Base-by-base conservation (phyloP, 2,888 invertebrate species). In the Cheilosia scutellata region DNA sequence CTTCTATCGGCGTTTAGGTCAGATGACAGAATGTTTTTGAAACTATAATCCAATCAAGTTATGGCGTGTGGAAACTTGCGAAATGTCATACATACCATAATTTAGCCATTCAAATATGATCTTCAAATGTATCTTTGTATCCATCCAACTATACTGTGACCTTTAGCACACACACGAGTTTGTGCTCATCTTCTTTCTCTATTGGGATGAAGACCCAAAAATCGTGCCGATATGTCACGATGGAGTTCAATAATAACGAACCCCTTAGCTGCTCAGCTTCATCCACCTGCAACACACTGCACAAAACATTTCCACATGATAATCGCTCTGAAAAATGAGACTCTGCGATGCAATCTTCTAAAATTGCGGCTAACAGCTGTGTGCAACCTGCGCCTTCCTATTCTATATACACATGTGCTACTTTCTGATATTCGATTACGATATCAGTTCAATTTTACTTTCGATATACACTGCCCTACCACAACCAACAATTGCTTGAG, bases 221-320 rank as follows among this genome's bases (percentile, higher is more conserved):
- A 63, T 63, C 82, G 82, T 82, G 82, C 42, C 57, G 44, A 29
- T 51, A 70, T 65, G 75, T 82, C 82, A 82, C 82, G 82, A 70
- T 51, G 16, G 27, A 25, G 47, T 63, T 63, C 62, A 63, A 13
- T 40, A 55, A 57, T 57, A 60, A 55, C 6, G 42, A 33, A 60
- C 68, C 16, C 68, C 16, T 20, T 42, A 47, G 9, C 25, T 57
- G n/a, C 53, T 27, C 37, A 4, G 44, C 60, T 58, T 42, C 66
- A 20, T 74, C 33, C 75, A 82, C 70, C 75, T 80, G 68, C n/a
- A 66, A 62, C 44, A 37, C 47, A 55, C 49, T 4, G 33, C 60
- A 42, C 60, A 57, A 63, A 29, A 31, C 40, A 13, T 47, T 20
- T 27, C 44, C 63, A 53, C 53, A 53, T 20, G 20, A 5, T 40